These are phyloP conservation scores for Tetheella fluctuosa DNA, from an alignment of 2,888 invertebrate genomes.

Conservation along the genomic window DNA sequence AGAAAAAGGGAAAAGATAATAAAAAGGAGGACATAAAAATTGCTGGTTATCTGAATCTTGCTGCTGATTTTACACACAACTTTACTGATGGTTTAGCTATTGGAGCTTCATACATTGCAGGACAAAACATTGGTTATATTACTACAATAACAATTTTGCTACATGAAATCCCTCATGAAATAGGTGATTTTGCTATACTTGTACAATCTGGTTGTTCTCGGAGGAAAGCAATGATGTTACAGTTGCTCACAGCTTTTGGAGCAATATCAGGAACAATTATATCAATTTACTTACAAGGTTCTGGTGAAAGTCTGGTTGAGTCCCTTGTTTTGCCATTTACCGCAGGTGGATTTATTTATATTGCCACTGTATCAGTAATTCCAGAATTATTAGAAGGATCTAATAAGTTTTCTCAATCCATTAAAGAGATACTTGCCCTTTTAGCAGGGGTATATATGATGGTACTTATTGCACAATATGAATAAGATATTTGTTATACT, in stretches of 20 bases:
- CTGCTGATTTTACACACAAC: slow-evolving; percentile 99
- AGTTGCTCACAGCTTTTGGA: slow-evolving; percentile 96
- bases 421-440: slow-evolving; percentile 95
- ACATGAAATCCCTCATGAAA: slow-evolving; percentile 99
- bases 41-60: slow-evolving; percentile 96
- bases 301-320: slow-evolving; percentile 87
- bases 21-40: slow-evolving; percentile 76
- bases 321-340: slow-evolving; percentile 98
- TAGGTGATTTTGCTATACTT: slow-evolving; percentile 99
- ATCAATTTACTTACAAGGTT: slow-evolving; percentile 92
- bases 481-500: slow-evolving; percentile 43
- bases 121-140: slow-evolving; percentile 92
- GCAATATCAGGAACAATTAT: slow-evolving; percentile 96
- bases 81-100: slow-evolving; percentile 99
- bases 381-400: slow-evolving; percentile 97
- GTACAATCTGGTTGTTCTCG: slow-evolving; percentile 98
- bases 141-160: slow-evolving; percentile 98
- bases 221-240: slow-evolving; percentile 96
- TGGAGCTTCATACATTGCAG: slow-evolving; percentile 98
- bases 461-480: slow-evolving; percentile 94
- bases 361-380: slow-evolving; percentile 99
- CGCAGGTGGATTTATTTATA: slow-evolving; percentile 99
- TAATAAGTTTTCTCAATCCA: slow-evolving; percentile 93
- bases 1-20: slow-evolving; percentile 63
- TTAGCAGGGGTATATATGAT: slow-evolving; percentile 97